phyloP scores from a whole-genome alignment of 2,888 invertebrate genomes.

The Lepidonotus clava region DNA sequence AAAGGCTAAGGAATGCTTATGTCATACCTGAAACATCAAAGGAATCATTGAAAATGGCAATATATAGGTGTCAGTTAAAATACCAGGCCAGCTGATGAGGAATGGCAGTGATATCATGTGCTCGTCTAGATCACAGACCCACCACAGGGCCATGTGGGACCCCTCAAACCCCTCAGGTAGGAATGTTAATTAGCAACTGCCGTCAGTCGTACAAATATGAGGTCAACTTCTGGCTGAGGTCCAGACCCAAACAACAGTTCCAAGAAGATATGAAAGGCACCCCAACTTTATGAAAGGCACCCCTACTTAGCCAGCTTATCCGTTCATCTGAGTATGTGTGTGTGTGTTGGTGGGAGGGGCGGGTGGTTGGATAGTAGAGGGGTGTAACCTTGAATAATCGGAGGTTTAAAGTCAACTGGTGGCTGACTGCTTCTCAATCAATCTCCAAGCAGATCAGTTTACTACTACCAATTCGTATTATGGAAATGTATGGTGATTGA shows the following conservation, averaged over 20 bases:
- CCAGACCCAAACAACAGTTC: background rate
- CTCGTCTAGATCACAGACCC: background rate
- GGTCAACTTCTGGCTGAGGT: background rate
- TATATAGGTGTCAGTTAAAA: background rate
- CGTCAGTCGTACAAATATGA: too few species aligned
- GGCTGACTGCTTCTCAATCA: too few species aligned
- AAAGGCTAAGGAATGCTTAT: too few species aligned
- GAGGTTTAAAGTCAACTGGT: slow-evolving; percentile 13
- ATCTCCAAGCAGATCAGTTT: too few species aligned
- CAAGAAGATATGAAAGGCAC: background rate
- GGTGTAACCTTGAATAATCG: slow-evolving; percentile 3
- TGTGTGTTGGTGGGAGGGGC: background rate
- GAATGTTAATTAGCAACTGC: background rate
- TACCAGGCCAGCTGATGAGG: background rate
- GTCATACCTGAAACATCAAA: background rate
- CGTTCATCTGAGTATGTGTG: background rate
- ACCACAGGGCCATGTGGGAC: background rate
- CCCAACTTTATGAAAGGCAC: background rate
- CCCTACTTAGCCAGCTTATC: background rate
- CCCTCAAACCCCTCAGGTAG: background rate
- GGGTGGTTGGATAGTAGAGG: background rate
- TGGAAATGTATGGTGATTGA: too few species aligned
- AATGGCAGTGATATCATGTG: background rate
- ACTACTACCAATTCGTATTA: too few species aligned
- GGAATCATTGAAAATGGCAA: too few species aligned